phyloP scores from a whole-genome alignment of 2,797 vertebrate species.

The Brachyrhaphis roseni region DNA sequence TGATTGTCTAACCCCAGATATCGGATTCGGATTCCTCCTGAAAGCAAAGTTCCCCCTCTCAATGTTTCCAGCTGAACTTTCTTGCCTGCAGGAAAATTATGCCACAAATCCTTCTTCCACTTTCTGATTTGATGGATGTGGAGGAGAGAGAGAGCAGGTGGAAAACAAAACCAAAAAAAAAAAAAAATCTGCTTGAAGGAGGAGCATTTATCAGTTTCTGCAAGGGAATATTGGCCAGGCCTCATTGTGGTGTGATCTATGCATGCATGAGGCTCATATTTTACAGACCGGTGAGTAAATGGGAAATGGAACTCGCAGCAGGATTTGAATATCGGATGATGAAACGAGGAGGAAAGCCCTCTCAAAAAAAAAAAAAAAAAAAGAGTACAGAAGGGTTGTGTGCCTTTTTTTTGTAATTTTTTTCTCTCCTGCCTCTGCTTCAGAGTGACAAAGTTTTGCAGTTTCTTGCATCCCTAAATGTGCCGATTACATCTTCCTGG shows the following conservation, averaged over 20 bases:
- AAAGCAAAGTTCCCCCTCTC: constrained; percentile 31
- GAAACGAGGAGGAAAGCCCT: constrained; percentile 66
- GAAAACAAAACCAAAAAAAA: neutral
- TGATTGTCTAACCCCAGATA: constrained; percentile 37
- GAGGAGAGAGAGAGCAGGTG: constrained; percentile 3
- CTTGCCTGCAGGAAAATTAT: constrained; percentile 17
- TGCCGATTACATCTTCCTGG: constrained; percentile 28
- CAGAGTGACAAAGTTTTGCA: constrained; percentile 25
- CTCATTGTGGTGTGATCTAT: constrained; percentile 21
- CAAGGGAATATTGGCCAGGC: constrained; percentile 19
- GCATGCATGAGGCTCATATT: constrained; percentile 32
- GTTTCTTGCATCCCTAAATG: constrained; percentile 17
- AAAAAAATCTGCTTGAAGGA: constrained; percentile 10
- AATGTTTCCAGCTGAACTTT: constrained; percentile 23
- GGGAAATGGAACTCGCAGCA: constrained; percentile 35
- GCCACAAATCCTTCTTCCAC: constrained; percentile 19
- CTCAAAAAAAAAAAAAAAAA: constrained; percentile 27
- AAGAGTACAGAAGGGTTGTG: constrained; percentile 13
- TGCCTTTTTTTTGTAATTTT: neutral
- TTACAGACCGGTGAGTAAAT: constrained; percentile 43
- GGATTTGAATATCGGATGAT: constrained; percentile 67
- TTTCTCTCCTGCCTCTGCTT: constrained; percentile 25
- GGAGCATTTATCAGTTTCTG: constrained; percentile 23
- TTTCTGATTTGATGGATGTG: constrained; percentile 32
- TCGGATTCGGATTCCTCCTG: constrained; percentile 22